phyloP scores from a whole-genome alignment of 2,888 invertebrate species.

The Neocrepidodera transversa region DNA sequence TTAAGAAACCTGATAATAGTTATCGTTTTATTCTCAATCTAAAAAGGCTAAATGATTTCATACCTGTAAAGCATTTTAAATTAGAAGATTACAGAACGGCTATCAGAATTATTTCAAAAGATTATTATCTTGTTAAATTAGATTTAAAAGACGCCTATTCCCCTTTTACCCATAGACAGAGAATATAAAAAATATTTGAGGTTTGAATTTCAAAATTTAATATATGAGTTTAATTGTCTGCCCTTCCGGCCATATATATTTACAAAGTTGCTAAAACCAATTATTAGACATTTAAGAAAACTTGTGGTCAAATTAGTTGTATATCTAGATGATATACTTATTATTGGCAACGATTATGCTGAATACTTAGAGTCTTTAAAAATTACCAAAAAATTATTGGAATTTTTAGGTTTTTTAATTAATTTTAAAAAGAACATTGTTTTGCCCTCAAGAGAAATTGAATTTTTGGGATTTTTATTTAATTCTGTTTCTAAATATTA shows the following conservation, averaged over 20 bases:
- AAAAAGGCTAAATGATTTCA: background rate
- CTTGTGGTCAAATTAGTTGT: no score
- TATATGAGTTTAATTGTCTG: constrained; percentile 18
- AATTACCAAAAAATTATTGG: no score
- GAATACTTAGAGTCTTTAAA: background rate
- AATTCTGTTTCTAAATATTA: no score
- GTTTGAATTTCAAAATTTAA: constrained; percentile 1
- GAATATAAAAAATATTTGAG: constrained; percentile 15
- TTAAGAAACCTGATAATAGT: no score
- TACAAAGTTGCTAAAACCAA: constrained; percentile 20
- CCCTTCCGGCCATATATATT: constrained; percentile 19
- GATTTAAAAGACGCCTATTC: constrained; percentile 19
- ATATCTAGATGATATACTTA: no score
- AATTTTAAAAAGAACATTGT: no score
- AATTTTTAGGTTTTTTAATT: constrained; percentile 2
- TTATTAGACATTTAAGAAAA: background rate
- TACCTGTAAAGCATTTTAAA: background rate
- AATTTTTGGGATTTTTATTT: no score
- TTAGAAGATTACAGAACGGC: no score
- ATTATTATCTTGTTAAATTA: background rate
- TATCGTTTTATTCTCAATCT: no score
- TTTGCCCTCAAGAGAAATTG: no score
- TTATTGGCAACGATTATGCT: background rate
- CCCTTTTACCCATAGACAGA: constrained; percentile 3
- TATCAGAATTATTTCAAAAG: background rate